Evolutionary conservation across 1,140 invertebrate species (phyloP).

Genomic region (Papilio dardanus): DNA sequence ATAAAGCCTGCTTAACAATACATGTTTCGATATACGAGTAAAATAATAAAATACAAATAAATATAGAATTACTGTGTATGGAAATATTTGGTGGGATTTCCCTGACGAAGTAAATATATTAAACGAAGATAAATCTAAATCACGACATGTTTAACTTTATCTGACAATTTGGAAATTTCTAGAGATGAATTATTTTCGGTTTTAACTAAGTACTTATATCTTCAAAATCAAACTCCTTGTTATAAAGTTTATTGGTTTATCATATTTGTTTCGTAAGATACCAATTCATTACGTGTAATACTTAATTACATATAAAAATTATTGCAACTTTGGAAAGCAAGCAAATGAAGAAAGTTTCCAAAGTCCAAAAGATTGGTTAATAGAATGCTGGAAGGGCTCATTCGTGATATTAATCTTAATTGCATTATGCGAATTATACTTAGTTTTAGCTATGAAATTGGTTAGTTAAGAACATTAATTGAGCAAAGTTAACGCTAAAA

Average conservation of each 20-base stretch:
- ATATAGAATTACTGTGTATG: neutral
- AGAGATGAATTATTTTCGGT: neutral
- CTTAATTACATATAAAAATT: no score
- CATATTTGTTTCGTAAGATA: no score
- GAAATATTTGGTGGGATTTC: neutral
- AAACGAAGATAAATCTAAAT: neutral
- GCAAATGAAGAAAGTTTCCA: no score
- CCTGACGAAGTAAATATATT: neutral
- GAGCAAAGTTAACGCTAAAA: constrained; percentile 19
- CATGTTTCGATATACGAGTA: constrained; percentile 19
- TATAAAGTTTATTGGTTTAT: no score
- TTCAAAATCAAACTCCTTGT: neutral
- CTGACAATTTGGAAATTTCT: neutral
- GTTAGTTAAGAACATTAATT: constrained; percentile 28
- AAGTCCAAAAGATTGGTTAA: no score
- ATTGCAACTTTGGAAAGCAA: no score
- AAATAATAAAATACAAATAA: neutral
- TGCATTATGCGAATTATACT: neutral
- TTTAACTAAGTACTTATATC: neutral
- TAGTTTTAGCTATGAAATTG: constrained; percentile 4
- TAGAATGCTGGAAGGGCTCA: no score
- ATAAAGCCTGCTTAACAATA: constrained; percentile 3
- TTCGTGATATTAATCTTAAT: neutral
- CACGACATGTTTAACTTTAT: neutral
- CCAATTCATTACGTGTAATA: no score